A percentile compares a stretch with the other conserved stretches of the same genome.
phyloP scores from a whole-genome alignment of 2,888 invertebrate species.

The Eupithecia tripunctaria region DNA sequence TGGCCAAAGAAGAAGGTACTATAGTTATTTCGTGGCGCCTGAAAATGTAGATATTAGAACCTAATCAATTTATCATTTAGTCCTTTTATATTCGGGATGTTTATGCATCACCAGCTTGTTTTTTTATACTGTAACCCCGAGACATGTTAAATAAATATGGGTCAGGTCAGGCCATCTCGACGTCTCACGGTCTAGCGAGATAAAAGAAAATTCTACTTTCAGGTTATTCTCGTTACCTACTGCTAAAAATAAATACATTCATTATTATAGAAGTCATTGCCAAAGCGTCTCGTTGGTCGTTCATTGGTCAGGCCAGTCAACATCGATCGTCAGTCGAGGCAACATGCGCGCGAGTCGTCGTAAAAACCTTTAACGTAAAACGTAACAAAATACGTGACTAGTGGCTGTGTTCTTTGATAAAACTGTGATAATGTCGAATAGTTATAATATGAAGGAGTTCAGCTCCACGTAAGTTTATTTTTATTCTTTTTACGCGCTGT shows the following conservation, averaged over 20 bases:
- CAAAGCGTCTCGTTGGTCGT: background rate
- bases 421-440: slow-evolving; percentile 70
- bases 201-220: background rate
- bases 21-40: too few species aligned
- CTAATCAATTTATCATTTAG: too few species aligned
- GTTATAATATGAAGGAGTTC: slow-evolving; percentile 79
- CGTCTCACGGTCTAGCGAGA: background rate
- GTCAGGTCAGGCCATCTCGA: background rate
- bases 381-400: slow-evolving; percentile 40
- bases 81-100: background rate
- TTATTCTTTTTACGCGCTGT: background rate
- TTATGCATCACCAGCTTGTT: background rate
- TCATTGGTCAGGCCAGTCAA: slow-evolving; percentile 1
- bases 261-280: background rate
- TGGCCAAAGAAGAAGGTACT: too few species aligned
- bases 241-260: background rate
- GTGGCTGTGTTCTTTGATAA: slow-evolving; percentile 37
- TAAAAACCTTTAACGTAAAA: slow-evolving; percentile 50
- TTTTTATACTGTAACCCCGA: background rate
- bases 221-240: background rate
- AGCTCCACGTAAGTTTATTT: slow-evolving; percentile 74
- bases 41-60: too few species aligned
- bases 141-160: background rate
- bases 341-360: slow-evolving; percentile 61
- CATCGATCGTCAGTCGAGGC: slow-evolving; percentile 24